Evolutionary conservation across 2,797 vertebrate species (phyloP).

Genomic region (Lacerta viridis): DNA sequence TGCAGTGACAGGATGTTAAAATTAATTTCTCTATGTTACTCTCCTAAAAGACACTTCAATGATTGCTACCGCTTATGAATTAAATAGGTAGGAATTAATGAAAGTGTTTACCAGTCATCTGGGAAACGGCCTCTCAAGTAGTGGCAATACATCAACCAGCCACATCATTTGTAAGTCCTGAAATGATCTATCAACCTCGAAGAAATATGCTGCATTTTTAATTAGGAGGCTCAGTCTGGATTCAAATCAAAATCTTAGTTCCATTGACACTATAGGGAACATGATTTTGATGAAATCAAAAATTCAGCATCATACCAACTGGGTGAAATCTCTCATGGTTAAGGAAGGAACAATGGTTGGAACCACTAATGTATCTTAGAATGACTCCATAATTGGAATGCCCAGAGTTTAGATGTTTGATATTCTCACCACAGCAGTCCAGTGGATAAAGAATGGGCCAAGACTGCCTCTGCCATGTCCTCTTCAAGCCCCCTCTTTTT

Average conservation of each 20-base stretch:
- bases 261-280: neutral
- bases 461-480: too few species aligned
- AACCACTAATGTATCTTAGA: neutral
- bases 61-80: slow-evolving; percentile 35
- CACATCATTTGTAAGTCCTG: slow-evolving; percentile 22
- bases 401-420: slow-evolving; percentile 2
- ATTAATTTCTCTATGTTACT: slow-evolving; percentile 35
- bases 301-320: neutral
- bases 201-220: slow-evolving; percentile 35
- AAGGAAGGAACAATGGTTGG: neutral
- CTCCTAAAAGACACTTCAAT: slow-evolving; percentile 23
- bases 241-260: slow-evolving; percentile 28
- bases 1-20: slow-evolving; percentile 5
- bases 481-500: neutral
- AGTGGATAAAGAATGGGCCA: neutral
- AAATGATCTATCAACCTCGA: slow-evolving; percentile 15
- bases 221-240: neutral
- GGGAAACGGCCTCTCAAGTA: slow-evolving; percentile 26
- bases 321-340: too few species aligned
- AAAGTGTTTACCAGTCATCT: slow-evolving; percentile 36
- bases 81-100: slow-evolving; percentile 42
- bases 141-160: slow-evolving; percentile 14
- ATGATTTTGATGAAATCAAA: neutral
- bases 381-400: neutral
- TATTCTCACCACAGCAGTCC: neutral